phyloP scores from a whole-genome alignment of 2,797 vertebrate genomes.

The Poeciliopsis turneri region DNA sequence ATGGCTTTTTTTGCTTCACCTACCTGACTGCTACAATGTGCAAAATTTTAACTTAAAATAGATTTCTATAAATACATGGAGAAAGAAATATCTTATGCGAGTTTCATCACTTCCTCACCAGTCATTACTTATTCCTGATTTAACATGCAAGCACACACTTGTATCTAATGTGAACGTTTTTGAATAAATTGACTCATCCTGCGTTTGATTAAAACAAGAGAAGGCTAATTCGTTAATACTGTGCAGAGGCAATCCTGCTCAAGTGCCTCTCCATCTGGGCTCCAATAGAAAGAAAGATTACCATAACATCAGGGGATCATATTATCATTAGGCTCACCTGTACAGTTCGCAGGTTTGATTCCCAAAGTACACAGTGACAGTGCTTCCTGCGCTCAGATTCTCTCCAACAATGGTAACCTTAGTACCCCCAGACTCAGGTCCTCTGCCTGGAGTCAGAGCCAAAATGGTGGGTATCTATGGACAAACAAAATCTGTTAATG shows the following conservation, averaged over 20 bases:
- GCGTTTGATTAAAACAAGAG: conserved; percentile 17
- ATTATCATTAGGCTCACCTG: conserved; percentile 79
- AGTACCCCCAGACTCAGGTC: conserved; percentile 93
- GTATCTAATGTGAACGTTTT: conserved; percentile 34
- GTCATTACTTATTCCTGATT: conserved; percentile 42
- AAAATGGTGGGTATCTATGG: conserved; percentile 86
- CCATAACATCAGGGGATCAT: background rate
- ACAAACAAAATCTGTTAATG: background rate
- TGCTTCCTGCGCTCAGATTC: conserved; percentile 89
- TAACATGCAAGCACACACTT: conserved; percentile 32
- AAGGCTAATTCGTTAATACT: conserved; percentile 21
- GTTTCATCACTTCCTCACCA: conserved; percentile 40
- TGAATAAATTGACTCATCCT: conserved; percentile 30
- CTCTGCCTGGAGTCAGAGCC: conserved; percentile 87
- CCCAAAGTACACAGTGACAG: conserved; percentile 86
- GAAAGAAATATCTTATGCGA: conserved; percentile 49
- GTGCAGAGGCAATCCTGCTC: conserved; percentile 8
- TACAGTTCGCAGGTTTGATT: conserved; percentile 94
- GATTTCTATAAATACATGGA: conserved; percentile 70
- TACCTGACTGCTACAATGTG: conserved; percentile 59
- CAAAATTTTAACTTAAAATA: conserved; percentile 71
- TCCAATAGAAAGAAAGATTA: conserved; percentile 4
- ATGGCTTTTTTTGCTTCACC: conserved; percentile 60
- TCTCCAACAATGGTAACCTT: conserved; percentile 92
- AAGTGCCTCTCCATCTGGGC: conserved; percentile 16